Conservation (phyloP, 2,888 invertebrate species). For the Limulus polyphemus region DNA sequence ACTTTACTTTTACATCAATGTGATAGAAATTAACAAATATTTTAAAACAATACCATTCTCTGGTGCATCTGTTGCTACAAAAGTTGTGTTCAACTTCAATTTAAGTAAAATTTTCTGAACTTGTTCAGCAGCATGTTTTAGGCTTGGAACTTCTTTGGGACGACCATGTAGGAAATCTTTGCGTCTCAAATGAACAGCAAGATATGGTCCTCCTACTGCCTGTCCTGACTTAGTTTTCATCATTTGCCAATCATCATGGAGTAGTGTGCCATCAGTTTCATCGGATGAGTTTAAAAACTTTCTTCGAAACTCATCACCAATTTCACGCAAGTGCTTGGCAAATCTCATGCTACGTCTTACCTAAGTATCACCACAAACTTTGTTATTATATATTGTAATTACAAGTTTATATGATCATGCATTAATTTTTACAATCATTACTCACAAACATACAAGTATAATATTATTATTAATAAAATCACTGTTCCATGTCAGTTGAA, state of each 20-base stretch:
- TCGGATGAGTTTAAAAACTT: conserved; percentile 51
- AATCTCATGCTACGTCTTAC: conserved; percentile 75
- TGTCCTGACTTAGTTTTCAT: conserved; percentile 36
- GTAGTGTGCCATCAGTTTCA: conserved; percentile 46
- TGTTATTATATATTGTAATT: neutral
- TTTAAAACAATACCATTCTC: conserved; percentile 31
- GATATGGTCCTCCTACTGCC: conserved; percentile 21
- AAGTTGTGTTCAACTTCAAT: conserved; percentile 50
- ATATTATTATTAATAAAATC: neutral
- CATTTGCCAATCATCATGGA: conserved; percentile 49
- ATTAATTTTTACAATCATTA: neutral
- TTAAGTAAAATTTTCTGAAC: conserved; percentile 48
- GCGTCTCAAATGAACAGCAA: conserved; percentile 74
- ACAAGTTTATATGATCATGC: neutral
- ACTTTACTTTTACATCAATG: conserved; percentile 5
- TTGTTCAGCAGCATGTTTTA: conserved; percentile 63
- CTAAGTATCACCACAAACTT: conserved; percentile 19
- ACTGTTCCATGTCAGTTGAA: too few species aligned
- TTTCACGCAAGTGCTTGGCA: conserved; percentile 49
- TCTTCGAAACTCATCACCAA: conserved; percentile 55
- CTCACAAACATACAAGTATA: too few species aligned
- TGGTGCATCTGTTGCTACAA: conserved; percentile 73
- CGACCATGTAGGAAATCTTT: conserved; percentile 71
- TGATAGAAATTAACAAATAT: conserved; percentile 3
- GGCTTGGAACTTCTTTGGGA: conserved; percentile 57